These are phyloP conservation scores for Ctenoplectra terminalis DNA, from an alignment of 1,140 invertebrate species.

Conservation along the genomic window DNA sequence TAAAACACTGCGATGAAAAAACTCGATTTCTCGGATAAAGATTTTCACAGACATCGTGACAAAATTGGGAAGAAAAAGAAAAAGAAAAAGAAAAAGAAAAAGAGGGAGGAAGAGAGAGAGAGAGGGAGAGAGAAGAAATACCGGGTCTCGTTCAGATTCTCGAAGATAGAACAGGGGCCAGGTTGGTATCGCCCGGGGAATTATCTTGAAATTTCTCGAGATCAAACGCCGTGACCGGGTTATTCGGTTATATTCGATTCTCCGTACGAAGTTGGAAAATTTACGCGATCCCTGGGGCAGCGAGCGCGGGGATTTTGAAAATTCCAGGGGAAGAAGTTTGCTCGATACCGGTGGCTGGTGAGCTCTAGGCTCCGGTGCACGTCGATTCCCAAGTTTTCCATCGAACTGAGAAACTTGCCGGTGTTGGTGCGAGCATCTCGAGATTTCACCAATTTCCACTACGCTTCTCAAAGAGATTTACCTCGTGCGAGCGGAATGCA, in stretches of 20 bases:
- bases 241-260: constrained; percentile 56
- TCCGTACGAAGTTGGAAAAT: constrained; percentile 61
- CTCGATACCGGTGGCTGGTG: constrained; percentile 18
- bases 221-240: constrained; percentile 56
- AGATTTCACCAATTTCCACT: constrained; percentile 67
- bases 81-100: background rate
- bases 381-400: constrained; percentile 47
- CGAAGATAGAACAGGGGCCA: constrained; percentile 34
- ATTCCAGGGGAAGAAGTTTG: constrained; percentile 37
- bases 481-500: constrained; percentile 62
- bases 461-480: constrained; percentile 67
- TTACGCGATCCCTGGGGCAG: constrained; percentile 53
- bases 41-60: constrained; percentile 36
- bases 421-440: background rate
- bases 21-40: constrained; percentile 24
- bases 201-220: constrained; percentile 53
- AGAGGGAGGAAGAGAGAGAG: background rate
- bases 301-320: constrained; percentile 39
- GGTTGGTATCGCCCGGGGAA: constrained; percentile 46
- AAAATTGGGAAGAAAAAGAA: background rate
- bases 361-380: background rate
- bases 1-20: constrained; percentile 5
- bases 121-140: background rate
- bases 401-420: constrained; percentile 13
- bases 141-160: constrained; percentile 38